A percentile compares a stretch with the other conserved stretches of the same genome.
These are phyloP conservation scores for Hyphantria cunea DNA, from an alignment of 1,140 invertebrate species.

Conservation along the genomic window DNA sequence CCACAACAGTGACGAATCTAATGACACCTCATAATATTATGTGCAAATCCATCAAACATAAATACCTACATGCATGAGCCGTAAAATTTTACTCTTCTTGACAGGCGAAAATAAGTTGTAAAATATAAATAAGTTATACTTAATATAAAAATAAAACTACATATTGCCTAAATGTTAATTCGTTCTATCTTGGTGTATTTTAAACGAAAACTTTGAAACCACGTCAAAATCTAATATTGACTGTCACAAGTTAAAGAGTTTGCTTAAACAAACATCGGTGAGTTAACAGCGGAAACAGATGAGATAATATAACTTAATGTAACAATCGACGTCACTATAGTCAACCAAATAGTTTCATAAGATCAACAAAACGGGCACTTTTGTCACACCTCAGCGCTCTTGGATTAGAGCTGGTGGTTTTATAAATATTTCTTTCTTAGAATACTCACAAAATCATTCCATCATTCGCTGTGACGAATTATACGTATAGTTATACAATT, in stretches of 20 bases:
- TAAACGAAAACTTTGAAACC: no score
- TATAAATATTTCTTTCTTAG: constrained; percentile 21
- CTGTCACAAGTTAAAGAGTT: constrained; percentile 6
- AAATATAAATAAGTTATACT: no score
- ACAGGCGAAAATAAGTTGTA: no score
- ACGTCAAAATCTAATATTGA: constrained; percentile 14
- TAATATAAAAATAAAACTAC: no score
- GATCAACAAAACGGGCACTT: constrained; percentile 33
- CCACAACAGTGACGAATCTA: no score
- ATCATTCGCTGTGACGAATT: constrained; percentile 15
- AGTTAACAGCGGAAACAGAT: constrained; percentile 46
- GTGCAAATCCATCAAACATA: no score
- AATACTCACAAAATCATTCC: constrained; percentile 3
- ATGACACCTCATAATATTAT: no score
- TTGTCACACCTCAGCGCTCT: constrained; percentile 29
- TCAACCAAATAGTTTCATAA: constrained; percentile 44
- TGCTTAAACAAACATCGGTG: constrained; percentile 34
- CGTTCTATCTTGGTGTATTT: no score
- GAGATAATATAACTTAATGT: constrained; percentile 46
- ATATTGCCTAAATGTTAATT: no score
- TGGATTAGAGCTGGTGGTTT: constrained; percentile 7
- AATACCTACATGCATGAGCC: no score
- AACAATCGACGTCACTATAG: constrained; percentile 28
- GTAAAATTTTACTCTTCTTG: no score
- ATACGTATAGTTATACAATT: constrained; percentile 2